A percentile compares a stretch with the other conserved stretches of the same genome.
These are phyloP conservation scores for Sarcophaga peregrina DNA, from an alignment of 1,140 invertebrate genomes.

Conservation along the genomic window DNA sequence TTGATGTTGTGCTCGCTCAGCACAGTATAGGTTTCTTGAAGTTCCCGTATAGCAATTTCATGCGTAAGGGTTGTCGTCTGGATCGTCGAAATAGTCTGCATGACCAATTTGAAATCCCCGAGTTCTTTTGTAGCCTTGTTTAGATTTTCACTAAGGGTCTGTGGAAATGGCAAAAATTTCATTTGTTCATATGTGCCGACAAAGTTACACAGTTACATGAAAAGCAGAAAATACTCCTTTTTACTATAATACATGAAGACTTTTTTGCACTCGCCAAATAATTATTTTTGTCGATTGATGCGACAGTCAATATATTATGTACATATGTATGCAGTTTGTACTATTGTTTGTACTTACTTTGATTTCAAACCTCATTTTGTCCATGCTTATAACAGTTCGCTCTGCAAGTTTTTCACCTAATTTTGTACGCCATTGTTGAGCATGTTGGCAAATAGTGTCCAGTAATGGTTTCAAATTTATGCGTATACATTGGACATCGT, in stretches of 20 bases:
- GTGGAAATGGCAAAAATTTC: not conserved
- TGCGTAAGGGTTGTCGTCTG: conserved; percentile 78
- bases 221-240: not conserved
- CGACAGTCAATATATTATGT: too few relatives aligned
- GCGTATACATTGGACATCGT: conserved; percentile 74
- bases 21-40: conserved; percentile 74
- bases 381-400: conserved; percentile 73
- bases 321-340: too few relatives aligned
- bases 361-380: conserved; percentile 70
- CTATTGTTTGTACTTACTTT: conserved; percentile 52
- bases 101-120: conserved; percentile 85
- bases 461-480: conserved; percentile 77
- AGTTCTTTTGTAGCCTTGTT: conserved; percentile 79
- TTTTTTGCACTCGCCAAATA: not conserved
- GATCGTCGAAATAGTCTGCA: conserved; percentile 82
- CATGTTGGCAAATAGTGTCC: conserved; percentile 73
- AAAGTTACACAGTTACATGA: not conserved
- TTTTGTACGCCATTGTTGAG: conserved; percentile 77
- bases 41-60: conserved; percentile 78
- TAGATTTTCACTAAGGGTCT: conserved; percentile 72
- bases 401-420: conserved; percentile 73
- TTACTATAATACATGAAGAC: not conserved
- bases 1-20: conserved; percentile 70
- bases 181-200: not conserved
- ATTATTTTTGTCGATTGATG: too few relatives aligned